These are phyloP conservation scores for Drosophila recens DNA, from an alignment of 2,888 invertebrate genomes.

Conservation along the genomic window DNA sequence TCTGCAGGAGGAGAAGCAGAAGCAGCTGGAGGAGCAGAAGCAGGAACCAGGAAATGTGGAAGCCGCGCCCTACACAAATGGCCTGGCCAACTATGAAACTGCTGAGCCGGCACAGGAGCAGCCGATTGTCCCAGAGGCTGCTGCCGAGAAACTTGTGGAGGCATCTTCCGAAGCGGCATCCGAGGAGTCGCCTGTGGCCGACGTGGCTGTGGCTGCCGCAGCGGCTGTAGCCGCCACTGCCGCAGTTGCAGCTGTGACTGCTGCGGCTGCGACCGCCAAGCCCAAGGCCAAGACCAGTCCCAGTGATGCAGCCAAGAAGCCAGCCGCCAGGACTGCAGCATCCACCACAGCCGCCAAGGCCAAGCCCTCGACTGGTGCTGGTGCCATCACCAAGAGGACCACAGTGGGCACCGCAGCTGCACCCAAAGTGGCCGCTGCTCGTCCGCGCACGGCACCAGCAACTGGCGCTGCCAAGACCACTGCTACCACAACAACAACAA, in stretches of 20 bases:
- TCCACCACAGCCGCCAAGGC: constrained; percentile 44
- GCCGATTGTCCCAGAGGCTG: constrained; percentile 12
- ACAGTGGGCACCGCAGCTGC: constrained; percentile 28
- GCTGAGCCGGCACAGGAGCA: constrained; percentile 33
- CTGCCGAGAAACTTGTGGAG: constrained; percentile 23
- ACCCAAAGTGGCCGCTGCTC: constrained; percentile 48
- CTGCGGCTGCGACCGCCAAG: no score
- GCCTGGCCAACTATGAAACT: constrained; percentile 27
- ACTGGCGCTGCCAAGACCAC: constrained; percentile 34
- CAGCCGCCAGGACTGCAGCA: constrained; percentile 39
- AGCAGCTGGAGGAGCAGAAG: constrained; percentile 9
- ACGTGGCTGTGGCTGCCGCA: constrained; percentile 24
- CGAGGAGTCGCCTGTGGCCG: constrained; percentile 10
- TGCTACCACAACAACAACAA: constrained; percentile 47
- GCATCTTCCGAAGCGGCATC: constrained; percentile 14
- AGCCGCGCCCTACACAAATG: constrained; percentile 41
- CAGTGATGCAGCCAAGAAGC: constrained; percentile 58
- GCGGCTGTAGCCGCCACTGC: constrained; percentile 37
- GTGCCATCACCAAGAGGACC: constrained; percentile 36
- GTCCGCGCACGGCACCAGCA: constrained; percentile 75
- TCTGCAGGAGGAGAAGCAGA: constrained; percentile 8
- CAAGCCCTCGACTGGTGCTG: constrained; percentile 41
- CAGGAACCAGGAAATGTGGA: constrained; percentile 33
- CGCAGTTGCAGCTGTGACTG: constrained; percentile 37
- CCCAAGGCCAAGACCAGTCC: constrained; percentile 54